Conservation (phyloP, 2,888 invertebrate genomes). For the Nesidiocoris tenuis region DNA sequence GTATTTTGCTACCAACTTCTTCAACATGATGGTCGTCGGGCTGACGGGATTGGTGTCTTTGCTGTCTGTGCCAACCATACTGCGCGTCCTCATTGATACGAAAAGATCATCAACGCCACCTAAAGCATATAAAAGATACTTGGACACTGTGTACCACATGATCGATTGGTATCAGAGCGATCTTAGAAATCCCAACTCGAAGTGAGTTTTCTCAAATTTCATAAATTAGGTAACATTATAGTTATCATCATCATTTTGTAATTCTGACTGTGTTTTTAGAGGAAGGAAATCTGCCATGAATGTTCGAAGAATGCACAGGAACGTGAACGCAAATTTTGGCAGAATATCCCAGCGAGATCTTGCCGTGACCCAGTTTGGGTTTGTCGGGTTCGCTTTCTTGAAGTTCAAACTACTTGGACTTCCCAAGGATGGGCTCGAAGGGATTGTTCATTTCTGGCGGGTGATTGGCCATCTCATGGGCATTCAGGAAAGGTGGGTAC, state of each 20-base stretch:
- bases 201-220: slow-evolving; percentile 56
- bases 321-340: slow-evolving; percentile 53
- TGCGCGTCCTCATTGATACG: slow-evolving; percentile 53
- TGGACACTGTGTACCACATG: slow-evolving; percentile 75
- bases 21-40: slow-evolving; percentile 70
- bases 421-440: slow-evolving; percentile 65
- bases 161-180: slow-evolving; percentile 75
- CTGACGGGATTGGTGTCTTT: slow-evolving; percentile 73
- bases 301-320: slow-evolving; percentile 65
- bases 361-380: slow-evolving; percentile 83
- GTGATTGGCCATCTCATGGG: slow-evolving; percentile 79
- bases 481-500: slow-evolving; percentile 68
- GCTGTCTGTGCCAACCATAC: slow-evolving; percentile 71
- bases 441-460: slow-evolving; percentile 80
- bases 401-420: slow-evolving; percentile 68
- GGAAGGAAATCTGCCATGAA: slow-evolving; percentile 58
- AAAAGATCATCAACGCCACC: slow-evolving; percentile 50
- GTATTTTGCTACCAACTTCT: slow-evolving; percentile 70
- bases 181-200: slow-evolving; percentile 61
- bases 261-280: slow-evolving; percentile 45
- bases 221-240: not conserved
- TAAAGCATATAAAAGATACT: slow-evolving; percentile 58
- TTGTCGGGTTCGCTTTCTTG: slow-evolving; percentile 72
- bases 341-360: slow-evolving; percentile 78
- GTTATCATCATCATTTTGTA: not conserved